Evolutionary conservation across 2,888 invertebrate genomes (phyloP).

Genomic region (Coelopa pilipes): DNA sequence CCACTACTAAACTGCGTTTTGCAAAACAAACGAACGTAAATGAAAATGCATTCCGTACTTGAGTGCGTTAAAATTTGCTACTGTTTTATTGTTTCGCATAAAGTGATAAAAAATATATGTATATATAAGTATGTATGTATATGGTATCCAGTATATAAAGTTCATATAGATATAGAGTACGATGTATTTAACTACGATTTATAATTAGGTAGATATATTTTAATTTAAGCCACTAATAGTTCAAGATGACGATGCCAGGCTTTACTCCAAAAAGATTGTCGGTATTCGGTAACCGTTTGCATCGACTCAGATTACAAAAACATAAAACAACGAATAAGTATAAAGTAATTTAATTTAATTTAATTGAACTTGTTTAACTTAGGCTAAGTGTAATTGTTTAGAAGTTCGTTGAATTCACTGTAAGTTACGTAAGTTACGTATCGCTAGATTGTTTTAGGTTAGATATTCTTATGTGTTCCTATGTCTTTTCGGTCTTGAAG

Average conservation of each 20-base stretch:
- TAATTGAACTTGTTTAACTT: too few species aligned
- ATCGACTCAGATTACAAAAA: background rate
- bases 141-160: background rate
- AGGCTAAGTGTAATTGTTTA: background rate
- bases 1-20: slow-evolving; percentile 2
- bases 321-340: background rate
- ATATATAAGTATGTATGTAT: slow-evolving; percentile 2
- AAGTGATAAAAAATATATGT: slow-evolving; percentile 6
- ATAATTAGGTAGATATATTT: too few species aligned
- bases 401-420: background rate
- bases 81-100: slow-evolving; percentile 12
- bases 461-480: slow-evolving; percentile 56
- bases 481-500: slow-evolving; percentile 56
- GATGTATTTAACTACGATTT: too few species aligned
- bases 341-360: background rate
- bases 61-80: slow-evolving; percentile 34
- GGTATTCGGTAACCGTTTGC: too few species aligned
- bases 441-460: background rate
- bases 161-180: slow-evolving; percentile 1
- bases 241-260: too few species aligned
- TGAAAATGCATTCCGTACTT: slow-evolving; percentile 31
- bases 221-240: too few species aligned
- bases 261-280: too few species aligned
- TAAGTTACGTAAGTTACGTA: slow-evolving; percentile 1
- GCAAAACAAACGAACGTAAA: slow-evolving; percentile 19